Conservation (phyloP, 2,797 vertebrate species). For the Tamandua tetradactyla region DNA sequence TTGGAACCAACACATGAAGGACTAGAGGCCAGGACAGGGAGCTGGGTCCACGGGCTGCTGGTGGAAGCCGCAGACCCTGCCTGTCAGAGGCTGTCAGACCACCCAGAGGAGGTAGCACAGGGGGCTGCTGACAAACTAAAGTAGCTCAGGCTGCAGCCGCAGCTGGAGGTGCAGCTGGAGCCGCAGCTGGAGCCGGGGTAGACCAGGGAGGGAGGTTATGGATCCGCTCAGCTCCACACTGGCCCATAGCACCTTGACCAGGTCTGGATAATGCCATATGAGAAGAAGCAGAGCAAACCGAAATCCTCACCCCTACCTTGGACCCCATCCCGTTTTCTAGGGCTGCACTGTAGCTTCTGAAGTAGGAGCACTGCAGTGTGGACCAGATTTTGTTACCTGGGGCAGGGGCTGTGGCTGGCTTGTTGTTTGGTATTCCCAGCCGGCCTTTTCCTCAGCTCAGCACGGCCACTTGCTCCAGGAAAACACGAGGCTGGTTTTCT, state of each 20-base stretch:
- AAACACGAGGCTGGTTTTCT: background rate
- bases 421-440: background rate
- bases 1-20: background rate
- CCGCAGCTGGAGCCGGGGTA: background rate
- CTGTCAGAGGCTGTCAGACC: background rate
- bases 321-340: background rate
- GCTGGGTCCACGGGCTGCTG: background rate
- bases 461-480: background rate
- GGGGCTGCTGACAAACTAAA: background rate
- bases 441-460: background rate
- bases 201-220: background rate
- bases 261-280: background rate
- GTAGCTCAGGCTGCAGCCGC: background rate
- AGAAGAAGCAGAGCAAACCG: background rate
- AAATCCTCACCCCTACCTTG: background rate
- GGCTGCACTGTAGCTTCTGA: background rate
- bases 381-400: too few relatives aligned
- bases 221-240: background rate
- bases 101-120: background rate
- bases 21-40: background rate
- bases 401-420: fast-evolving
- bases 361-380: fast-evolving
- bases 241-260: background rate
- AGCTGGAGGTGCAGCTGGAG: background rate
- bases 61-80: background rate